These are phyloP conservation scores for Grallaria varia DNA, from an alignment of 2,113 vertebrate genomes.

Conservation along the genomic window DNA sequence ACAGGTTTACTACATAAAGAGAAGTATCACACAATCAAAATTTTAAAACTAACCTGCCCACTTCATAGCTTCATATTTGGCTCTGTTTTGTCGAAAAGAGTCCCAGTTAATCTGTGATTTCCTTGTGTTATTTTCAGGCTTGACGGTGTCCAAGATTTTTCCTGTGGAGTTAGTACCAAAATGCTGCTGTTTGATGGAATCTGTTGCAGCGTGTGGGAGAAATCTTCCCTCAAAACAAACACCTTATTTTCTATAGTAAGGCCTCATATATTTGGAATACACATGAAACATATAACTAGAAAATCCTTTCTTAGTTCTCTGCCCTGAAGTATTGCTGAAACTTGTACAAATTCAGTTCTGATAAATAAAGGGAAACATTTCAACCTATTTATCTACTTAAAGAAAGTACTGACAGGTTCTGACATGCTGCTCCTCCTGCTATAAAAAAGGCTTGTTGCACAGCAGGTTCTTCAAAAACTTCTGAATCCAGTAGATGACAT, in stretches of 20 bases:
- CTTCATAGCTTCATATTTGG: slow-evolving; percentile 86
- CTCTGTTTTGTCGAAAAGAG: slow-evolving; percentile 80
- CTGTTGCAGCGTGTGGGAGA: neutral
- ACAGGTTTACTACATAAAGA: neutral
- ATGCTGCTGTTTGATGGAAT: neutral
- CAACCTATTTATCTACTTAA: neutral
- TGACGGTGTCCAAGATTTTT: neutral
- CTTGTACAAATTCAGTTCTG: neutral
- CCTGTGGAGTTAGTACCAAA: neutral
- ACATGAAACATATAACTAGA: neutral
- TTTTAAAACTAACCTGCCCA: slow-evolving; percentile 84
- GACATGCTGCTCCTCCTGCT: neutral
- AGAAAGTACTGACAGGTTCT: neutral
- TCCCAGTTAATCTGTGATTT: slow-evolving; percentile 82
- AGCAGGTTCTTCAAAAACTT: neutral
- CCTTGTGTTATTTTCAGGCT: neutral
- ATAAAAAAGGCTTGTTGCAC: neutral
- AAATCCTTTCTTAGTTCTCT: neutral
- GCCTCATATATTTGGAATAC: neutral
- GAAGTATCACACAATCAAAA: neutral
- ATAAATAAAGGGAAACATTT: neutral
- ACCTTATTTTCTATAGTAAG: neutral
- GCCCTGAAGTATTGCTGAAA: neutral
- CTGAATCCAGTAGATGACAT: neutral
- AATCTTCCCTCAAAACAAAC: neutral